Evolutionary conservation across 2,888 invertebrate genomes (phyloP).

Genomic region (Alsophila aescularia): DNA sequence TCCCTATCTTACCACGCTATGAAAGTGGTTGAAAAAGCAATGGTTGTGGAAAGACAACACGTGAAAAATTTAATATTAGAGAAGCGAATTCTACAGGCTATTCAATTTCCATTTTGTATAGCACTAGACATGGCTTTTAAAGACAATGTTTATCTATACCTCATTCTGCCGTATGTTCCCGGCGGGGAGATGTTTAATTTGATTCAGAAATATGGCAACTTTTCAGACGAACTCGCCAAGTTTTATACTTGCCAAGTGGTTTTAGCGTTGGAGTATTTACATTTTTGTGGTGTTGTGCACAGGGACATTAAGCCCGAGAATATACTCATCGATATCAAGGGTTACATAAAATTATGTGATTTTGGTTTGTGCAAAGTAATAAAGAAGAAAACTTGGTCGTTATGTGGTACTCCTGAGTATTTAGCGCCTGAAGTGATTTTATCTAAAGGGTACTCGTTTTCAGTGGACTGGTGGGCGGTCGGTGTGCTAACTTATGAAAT

Average conservation of each 20-base stretch:
- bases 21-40: conserved; percentile 93
- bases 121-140: conserved; percentile 91
- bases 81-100: conserved; percentile 92
- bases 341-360: conserved; percentile 93
- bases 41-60: conserved; percentile 94
- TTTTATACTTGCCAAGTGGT: conserved; percentile 96
- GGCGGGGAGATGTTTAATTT: conserved; percentile 95
- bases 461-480: conserved; percentile 98
- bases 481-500: conserved; percentile 95
- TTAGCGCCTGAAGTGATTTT: conserved; percentile 96
- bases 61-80: conserved; percentile 95
- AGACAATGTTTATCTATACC: conserved; percentile 92
- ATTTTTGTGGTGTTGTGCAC: conserved; percentile 92
- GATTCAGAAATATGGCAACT: conserved; percentile 85
- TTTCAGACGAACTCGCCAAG: conserved; percentile 90
- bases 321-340: conserved; percentile 89
- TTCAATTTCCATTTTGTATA: conserved; percentile 94
- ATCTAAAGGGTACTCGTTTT: conserved; percentile 94
- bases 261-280: conserved; percentile 95
- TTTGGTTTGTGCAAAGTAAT: conserved; percentile 96
- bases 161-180: conserved; percentile 91
- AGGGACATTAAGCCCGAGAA: conserved; percentile 97
- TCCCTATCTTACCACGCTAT: conserved; percentile 90
- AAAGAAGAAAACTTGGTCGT: conserved; percentile 91
- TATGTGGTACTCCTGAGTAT: conserved; percentile 98